Evolutionary conservation across 2,113 vertebrate species (phyloP), one percentile per base, ranked within the genome.

Genomic region (Chrysochloris asiatica): DNA sequence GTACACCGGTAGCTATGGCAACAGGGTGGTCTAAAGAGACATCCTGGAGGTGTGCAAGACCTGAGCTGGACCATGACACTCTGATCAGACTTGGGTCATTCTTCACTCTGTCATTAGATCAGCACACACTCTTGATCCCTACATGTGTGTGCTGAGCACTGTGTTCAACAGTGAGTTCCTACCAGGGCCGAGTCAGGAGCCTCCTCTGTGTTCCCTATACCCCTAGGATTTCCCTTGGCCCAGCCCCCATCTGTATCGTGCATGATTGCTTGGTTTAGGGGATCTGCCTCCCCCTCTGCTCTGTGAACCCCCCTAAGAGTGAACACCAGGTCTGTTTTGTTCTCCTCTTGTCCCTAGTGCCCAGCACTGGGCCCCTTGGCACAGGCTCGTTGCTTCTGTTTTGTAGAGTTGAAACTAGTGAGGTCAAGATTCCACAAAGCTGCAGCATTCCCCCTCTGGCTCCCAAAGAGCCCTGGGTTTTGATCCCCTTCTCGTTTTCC

Each of bases 1-100:
- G 83, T 76, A 56, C 86, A 65, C 26, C 0, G 41, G 90, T 90
- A 88, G 88, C 96, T 96, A 88, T 93, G 92, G 92, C 67, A 95
- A 96, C 95, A n/a, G 71, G 78, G 88, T 76, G 52, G 63, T 85
- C 92, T 88, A 65, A 94, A 82, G 94, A 85, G 87, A 84, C 10
- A 2, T 83, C 88, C 71, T 43, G 61, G 88, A 95, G 86, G 52
- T 76, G 43, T 92, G 76, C 47, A 71, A 38, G 75, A 82, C 88
- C 83, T 21, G 52, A 94, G 63, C 75, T 86, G 92, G 90, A 94
- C 78, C 52, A 56, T 41, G 73, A 81, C 67, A 65, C 0, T 6
- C 93, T 50, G 22, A 47, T 82, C 8, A 1, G 93, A 71, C 48
- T 43, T 50, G 52, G 61, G 50, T 78, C 16, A 4, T 59, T 86